Evolutionary conservation across 2,113 vertebrate species (phyloP), one percentile per base, ranked within the genome.

Genomic region (Triplophysa rosa): DNA sequence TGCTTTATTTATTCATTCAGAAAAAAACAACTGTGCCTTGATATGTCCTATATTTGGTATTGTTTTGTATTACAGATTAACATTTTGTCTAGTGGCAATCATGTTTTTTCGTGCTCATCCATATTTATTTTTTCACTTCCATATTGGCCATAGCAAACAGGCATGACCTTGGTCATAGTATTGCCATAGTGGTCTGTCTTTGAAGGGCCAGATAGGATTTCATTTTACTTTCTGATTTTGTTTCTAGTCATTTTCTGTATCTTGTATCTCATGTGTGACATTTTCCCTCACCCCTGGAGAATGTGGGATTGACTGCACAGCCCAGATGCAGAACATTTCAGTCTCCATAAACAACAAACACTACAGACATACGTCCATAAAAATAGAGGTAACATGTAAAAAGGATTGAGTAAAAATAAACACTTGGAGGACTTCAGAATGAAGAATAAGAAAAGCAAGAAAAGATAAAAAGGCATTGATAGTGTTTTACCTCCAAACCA

Each of bases 341-440:
- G 68, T 70, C 47, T n/a, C 47, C 68, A 33, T 56, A 40, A 72
- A 72, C n/a, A 72, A 59, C 12, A 4, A 23, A 26, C 56, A 37
- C 33, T 37, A 72, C 54, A 72, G 12, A 71, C 26, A 71, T 19
- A 70, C 49, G 58, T 71, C 52, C 58, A n/a, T 40, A 71, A 58
- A 13, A 19, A 71, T 2, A n/a, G 12, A 71, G 29, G 11, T 71
- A 54, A 19, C 52, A 21, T n/a, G 17, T 56, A 56, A 19, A 56
- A 7, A 4, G 37, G 54, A 59, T n/a, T 23, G 29, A 72, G 9
- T 8, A 7, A 13, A 59, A 42, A 59, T 21, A 40, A 59, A 72
- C 23, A 33, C 40, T 72, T 24, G 40, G n/a, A 59, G 33, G 19
- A 23, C 19, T 40, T 29, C 29, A 72, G 13, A 59, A 23, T 49